phyloP scores from a whole-genome alignment of 2,113 vertebrate species.

The Paracanthobrama guichenoti region DNA sequence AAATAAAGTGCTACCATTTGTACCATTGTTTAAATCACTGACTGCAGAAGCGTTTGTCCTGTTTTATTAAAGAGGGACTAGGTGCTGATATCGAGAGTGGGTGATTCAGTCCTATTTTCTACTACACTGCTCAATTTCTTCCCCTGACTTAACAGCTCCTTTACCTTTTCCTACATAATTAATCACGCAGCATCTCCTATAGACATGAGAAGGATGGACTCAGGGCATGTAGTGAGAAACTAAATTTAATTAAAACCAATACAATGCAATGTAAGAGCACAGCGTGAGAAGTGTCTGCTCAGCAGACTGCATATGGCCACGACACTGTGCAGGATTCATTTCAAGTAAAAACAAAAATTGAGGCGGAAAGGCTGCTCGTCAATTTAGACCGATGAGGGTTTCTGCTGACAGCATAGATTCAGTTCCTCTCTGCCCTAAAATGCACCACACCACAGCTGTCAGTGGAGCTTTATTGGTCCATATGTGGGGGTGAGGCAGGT shows the following conservation, averaged over 20 bases:
- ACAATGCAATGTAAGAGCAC: constrained; percentile 47
- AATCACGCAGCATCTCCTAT: constrained; percentile 57
- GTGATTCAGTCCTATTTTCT: constrained; percentile 40
- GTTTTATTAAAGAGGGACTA: not conserved
- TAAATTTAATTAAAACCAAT: constrained; percentile 60
- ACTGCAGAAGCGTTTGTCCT: not conserved
- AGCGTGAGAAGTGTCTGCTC: constrained; percentile 37
- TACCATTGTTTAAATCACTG: not conserved
- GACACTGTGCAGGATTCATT: constrained; percentile 37
- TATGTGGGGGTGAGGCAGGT: constrained; percentile 25
- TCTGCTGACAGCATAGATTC: constrained; percentile 46
- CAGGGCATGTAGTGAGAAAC: constrained; percentile 34
- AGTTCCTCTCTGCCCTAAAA: constrained; percentile 15
- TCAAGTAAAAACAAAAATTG: constrained; percentile 42
- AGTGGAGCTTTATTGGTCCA: constrained; percentile 37
- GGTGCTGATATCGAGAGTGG: not conserved
- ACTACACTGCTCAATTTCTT: constrained; percentile 8
- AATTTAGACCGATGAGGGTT: constrained; percentile 19
- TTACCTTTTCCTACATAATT: constrained; percentile 52
- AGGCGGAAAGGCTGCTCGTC: constrained; percentile 36
- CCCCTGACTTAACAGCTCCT: constrained; percentile 44
- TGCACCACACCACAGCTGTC: constrained; percentile 38
- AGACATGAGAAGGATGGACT: constrained; percentile 48
- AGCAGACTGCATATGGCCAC: constrained; percentile 40
- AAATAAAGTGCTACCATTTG: no score